Conservation (phyloP, 2,888 invertebrate genomes). For the Zeuzera pyrina region DNA sequence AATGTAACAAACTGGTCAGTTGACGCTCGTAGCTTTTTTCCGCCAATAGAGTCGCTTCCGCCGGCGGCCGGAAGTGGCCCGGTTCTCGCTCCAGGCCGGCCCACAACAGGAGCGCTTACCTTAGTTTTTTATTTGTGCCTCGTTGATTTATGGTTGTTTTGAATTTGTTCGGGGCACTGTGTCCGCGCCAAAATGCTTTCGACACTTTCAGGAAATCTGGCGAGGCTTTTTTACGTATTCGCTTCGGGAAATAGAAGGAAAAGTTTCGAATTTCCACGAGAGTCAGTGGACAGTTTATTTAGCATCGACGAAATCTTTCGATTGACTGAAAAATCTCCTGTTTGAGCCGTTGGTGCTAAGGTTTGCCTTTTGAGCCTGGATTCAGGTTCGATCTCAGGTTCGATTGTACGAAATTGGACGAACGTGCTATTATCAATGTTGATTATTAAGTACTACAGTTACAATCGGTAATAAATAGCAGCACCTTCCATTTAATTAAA, state of each 20-base stretch:
- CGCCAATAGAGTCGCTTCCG: slow-evolving; percentile 63
- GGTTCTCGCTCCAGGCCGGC: slow-evolving; percentile 37
- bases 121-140: slow-evolving; percentile 68
- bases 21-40: slow-evolving; percentile 53
- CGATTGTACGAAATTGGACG: too few species aligned
- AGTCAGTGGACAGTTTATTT: too few species aligned
- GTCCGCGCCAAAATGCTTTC: slow-evolving; percentile 55
- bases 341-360: too few species aligned
- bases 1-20: slow-evolving; percentile 54
- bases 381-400: too few species aligned
- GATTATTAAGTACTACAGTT: too few species aligned
- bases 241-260: slow-evolving; percentile 19
- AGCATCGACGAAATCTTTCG: too few species aligned
- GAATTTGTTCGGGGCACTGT: slow-evolving; percentile 49
- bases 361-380: too few species aligned
- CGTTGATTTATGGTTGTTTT: slow-evolving; percentile 67
- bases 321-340: too few species aligned
- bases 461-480: too few species aligned
- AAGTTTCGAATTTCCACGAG: slow-evolving; percentile 22
- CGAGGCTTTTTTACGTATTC: slow-evolving; percentile 23
- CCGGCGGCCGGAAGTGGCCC: slow-evolving; percentile 51
- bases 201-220: slow-evolving; percentile 46
- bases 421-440: too few species aligned
- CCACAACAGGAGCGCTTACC: slow-evolving; percentile 71
- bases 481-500: too few species aligned